Base-by-base conservation (phyloP, 1,140 invertebrate species). In the Drosophila pectinifera region DNA sequence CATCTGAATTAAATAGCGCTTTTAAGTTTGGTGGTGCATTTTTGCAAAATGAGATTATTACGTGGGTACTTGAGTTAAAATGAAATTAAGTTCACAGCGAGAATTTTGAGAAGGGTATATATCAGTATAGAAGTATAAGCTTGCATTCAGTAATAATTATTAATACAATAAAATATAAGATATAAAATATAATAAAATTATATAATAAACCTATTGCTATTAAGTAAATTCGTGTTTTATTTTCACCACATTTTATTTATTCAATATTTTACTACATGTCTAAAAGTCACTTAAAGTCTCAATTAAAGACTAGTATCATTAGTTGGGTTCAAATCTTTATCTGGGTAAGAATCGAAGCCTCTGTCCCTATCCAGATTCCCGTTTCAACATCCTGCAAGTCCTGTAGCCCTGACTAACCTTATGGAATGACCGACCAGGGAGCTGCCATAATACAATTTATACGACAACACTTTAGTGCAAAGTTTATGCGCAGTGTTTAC, bases 361-460 rank as follows among this genome's bases (percentile, higher is more conserved):
- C 16, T 18, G 14, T 16, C n/a, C 13, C 53, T 13, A 18, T 16
- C n/a, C 41, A 46, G 13, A n/a, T n/a, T 38, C 18, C 20, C 5
- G 22, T 24, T 28, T 13, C 24, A 11, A 48, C 38, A 38, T 45
- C 22, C 14, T 39, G 10, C 34, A 16, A 18, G 14, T 43, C 51
- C 24, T 22, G 34, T 42, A 42, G 53, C 43, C 39, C 39, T 36
- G 34, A 46, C 56, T 53, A 53, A 62, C 62, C 61, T 57, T 64
- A 61, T 46, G 68, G 76, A 89, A 88, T 84, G 80, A 63, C 84
- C 84, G 69, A 70, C 83, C 56, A 77, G 83, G 83, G 83, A 88
- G 84, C 80, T 84, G 84, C 83, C 84, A 89, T 88, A 88, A 88
- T 88, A 88, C 83, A 89, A 88, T 88, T 88, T 89, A 88, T 88